phyloP scores from a whole-genome alignment of 2,888 invertebrate genomes.

The Torymus aiolomorphi region DNA sequence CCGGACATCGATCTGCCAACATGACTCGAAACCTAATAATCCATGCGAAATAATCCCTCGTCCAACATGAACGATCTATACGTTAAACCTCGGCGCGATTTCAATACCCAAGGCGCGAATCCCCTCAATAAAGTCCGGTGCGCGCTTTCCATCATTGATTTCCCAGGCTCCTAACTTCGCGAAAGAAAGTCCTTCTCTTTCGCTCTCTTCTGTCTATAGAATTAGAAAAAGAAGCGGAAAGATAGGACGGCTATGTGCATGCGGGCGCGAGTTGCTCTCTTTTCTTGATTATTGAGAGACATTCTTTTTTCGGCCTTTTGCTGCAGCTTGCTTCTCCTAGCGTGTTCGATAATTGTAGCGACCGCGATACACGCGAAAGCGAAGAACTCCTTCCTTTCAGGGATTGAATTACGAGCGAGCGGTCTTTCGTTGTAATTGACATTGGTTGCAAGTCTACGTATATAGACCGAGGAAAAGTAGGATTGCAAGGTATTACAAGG shows the following conservation, averaged over 20 bases:
- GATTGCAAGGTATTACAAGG: background rate
- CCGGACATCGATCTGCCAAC: background rate
- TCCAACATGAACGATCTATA: slow-evolving; percentile 5
- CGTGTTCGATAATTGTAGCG: background rate
- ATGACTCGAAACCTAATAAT: slow-evolving; percentile 28
- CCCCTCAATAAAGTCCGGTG: slow-evolving; percentile 32
- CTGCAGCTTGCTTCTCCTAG: background rate
- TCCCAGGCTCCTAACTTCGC: slow-evolving; percentile 14
- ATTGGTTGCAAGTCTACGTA: background rate
- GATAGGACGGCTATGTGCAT: no score
- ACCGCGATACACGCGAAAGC: background rate
- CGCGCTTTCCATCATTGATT: slow-evolving; percentile 22
- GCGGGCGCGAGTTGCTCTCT: no score
- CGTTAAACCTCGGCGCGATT: background rate
- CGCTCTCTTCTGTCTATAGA: no score
- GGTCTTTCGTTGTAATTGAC: slow-evolving; percentile 38
- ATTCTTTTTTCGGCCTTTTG: no score
- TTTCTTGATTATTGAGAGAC: no score
- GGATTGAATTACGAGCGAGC: slow-evolving; percentile 26
- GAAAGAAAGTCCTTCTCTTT: no score
- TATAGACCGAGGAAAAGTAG: background rate
- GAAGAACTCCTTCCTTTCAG: background rate
- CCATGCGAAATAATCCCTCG: slow-evolving; percentile 28
- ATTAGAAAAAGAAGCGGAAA: no score
- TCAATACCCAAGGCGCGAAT: slow-evolving; percentile 7